phyloP scores from a whole-genome alignment of 2,797 vertebrate species.

The Clarias pachynema region DNA sequence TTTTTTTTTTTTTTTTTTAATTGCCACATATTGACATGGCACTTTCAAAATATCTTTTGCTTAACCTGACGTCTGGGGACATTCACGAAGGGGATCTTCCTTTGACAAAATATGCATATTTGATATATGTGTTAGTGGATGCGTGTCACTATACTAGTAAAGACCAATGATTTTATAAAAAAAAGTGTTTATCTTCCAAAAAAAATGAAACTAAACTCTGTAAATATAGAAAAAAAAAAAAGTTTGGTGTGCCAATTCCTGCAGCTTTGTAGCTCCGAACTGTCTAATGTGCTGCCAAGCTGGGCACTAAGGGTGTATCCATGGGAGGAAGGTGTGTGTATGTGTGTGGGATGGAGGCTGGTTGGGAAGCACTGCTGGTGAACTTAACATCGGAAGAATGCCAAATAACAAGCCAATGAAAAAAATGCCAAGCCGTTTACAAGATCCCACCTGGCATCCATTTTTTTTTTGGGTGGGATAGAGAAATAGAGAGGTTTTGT shows the following conservation, averaged over 20 bases:
- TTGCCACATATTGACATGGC: conserved; percentile 11
- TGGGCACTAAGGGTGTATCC: conserved; percentile 18
- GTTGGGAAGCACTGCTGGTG: conserved; percentile 23
- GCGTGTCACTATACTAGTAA: not conserved
- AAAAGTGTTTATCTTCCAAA: not conserved
- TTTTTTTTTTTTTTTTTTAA: not conserved
- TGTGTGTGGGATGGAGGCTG: not conserved
- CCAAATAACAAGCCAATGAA: conserved; percentile 30
- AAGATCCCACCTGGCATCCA: not conserved
- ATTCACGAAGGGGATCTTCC: not conserved
- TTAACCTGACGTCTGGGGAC: conserved; percentile 11
- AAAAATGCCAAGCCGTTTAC: conserved; percentile 23
- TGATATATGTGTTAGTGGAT: not conserved
- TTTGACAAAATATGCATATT: not conserved
- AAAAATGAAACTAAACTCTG: not conserved
- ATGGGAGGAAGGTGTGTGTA: not conserved
- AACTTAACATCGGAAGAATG: conserved; percentile 15
- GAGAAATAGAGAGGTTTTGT: not conserved
- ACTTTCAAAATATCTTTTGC: not conserved
- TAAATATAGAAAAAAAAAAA: not conserved
- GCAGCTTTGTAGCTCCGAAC: not conserved
- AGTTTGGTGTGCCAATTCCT: not conserved
- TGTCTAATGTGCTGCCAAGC: conserved; percentile 42
- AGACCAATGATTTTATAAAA: not conserved
- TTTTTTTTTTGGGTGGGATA: not conserved